phyloP scores from a whole-genome alignment of 2,888 invertebrate species.

The Oasisia sp. region DNA sequence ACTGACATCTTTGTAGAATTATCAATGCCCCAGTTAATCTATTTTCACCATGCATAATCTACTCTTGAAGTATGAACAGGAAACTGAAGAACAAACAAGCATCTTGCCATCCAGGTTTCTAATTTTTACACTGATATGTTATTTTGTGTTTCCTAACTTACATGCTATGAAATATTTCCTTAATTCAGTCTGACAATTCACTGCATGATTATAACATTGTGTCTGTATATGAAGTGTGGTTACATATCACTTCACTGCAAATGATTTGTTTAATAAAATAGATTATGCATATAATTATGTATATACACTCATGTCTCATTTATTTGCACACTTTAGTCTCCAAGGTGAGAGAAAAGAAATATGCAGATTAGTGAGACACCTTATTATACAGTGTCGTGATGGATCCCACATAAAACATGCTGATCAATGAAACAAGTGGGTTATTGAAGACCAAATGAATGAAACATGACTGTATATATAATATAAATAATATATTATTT shows the following conservation, averaged over 20 bases:
- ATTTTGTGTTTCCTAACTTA: background rate
- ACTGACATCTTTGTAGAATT: background rate
- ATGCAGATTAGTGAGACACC: no score
- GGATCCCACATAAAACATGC: no score
- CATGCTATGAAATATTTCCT: background rate
- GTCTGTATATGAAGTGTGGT: background rate
- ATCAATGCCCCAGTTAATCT: background rate
- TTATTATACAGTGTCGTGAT: no score
- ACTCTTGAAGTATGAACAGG: background rate
- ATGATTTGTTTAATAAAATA: slow-evolving; percentile 17
- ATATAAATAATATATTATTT: no score
- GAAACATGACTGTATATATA: no score
- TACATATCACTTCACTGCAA: background rate
- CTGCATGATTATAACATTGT: background rate
- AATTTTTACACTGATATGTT: background rate
- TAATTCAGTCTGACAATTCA: background rate
- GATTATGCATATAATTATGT: background rate
- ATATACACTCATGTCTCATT: no score
- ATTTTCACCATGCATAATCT: background rate
- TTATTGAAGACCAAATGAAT: no score
- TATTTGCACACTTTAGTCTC: no score
- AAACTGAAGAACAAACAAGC: background rate
- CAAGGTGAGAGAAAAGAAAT: no score
- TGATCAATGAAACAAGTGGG: no score
- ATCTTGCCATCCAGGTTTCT: background rate